Conservation (phyloP, 2,888 invertebrate genomes). For the Brachypalpus laphriformis region DNA sequence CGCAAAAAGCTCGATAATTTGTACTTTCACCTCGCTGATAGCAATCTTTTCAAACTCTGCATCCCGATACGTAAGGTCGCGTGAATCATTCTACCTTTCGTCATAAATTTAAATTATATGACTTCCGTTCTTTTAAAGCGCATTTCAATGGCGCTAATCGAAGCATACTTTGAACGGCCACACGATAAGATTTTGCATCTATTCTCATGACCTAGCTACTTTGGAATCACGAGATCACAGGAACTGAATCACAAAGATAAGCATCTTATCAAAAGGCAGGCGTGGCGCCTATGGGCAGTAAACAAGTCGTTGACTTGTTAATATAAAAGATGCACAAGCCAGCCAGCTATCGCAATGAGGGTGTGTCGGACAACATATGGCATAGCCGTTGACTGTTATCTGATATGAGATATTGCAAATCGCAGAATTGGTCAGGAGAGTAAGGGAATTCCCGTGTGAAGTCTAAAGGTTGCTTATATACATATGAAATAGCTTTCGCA, state of each 20-base stretch:
- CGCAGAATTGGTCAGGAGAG: neutral
- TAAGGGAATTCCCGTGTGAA: neutral
- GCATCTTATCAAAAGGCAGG: constrained; percentile 14
- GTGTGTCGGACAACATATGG: neutral
- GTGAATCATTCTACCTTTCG: neutral
- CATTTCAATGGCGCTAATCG: neutral
- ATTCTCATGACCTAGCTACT: constrained; percentile 3
- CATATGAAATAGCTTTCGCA: too few species aligned
- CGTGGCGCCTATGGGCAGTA: neutral
- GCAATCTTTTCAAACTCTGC: neutral
- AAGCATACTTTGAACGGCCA: neutral
- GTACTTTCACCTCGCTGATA: neutral
- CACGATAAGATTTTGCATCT: neutral
- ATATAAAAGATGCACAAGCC: constrained; percentile 12
- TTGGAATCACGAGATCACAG: neutral
- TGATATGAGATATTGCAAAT: neutral
- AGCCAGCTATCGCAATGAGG: neutral
- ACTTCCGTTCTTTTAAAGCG: neutral
- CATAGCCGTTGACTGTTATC: neutral
- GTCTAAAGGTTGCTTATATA: neutral
- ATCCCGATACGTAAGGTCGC: neutral
- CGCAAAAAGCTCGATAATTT: neutral
- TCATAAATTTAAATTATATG: neutral
- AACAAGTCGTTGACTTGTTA: constrained; percentile 22
- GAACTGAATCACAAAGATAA: neutral